Evolutionary conservation across 2,113 vertebrate species (phyloP).

Genomic region (Herpailurus yagouaroundi): DNA sequence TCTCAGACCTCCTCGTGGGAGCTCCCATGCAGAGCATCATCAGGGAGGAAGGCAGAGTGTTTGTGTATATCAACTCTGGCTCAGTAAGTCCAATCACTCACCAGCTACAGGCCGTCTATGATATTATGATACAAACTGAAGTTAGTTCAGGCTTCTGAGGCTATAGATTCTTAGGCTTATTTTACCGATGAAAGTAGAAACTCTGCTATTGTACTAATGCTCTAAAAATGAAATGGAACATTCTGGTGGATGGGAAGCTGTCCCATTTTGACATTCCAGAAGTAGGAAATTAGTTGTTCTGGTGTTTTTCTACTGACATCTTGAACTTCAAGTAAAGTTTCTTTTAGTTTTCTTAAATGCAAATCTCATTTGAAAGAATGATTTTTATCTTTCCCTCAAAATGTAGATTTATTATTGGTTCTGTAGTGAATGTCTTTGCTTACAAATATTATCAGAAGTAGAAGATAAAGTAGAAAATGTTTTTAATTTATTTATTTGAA

Average conservation of each 20-base stretch:
- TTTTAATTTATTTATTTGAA: not conserved
- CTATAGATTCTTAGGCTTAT: not conserved
- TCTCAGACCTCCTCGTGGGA: conserved; percentile 96
- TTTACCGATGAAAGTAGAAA: not conserved
- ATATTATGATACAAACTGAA: not conserved
- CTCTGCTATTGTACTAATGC: not conserved
- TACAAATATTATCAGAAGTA: not conserved
- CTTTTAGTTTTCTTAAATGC: not conserved
- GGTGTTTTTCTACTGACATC: not conserved
- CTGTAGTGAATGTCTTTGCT: not conserved
- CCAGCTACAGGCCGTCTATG: not conserved
- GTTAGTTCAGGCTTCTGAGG: not conserved
- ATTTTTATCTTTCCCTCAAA: not conserved
- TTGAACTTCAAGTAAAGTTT: not conserved
- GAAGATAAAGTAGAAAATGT: not conserved
- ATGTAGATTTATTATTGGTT: not conserved
- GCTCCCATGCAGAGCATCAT: conserved; percentile 93
- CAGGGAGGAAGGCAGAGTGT: conserved; percentile 95
- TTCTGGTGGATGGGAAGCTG: not conserved
- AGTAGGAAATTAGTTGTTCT: not conserved
- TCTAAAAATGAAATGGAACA: not conserved
- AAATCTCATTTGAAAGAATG: conserved; percentile 14
- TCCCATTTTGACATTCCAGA: not conserved
- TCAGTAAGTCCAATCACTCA: conserved; percentile 82
- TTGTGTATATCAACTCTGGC: conserved; percentile 95